Evolutionary conservation across 2,888 invertebrate species (phyloP).

Genomic region (Lasioglossum zephyrum): DNA sequence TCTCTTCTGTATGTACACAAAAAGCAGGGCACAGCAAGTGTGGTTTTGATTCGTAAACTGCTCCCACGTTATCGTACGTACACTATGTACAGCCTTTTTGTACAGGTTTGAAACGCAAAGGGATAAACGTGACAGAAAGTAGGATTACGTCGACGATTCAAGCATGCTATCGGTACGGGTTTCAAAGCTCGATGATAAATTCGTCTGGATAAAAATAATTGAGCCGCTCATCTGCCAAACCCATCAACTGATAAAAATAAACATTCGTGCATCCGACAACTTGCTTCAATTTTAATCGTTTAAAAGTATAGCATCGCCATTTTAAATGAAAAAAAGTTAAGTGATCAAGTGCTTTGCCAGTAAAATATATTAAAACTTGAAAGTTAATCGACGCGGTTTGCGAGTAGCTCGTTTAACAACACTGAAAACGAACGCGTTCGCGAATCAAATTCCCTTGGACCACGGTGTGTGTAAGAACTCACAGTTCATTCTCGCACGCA

Average conservation of each 20-base stretch:
- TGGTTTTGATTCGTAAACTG: constrained; percentile 34
- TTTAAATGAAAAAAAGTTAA: not conserved
- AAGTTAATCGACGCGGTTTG: not conserved
- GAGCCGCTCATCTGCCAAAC: not conserved
- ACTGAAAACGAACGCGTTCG: not conserved
- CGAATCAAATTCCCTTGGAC: not conserved
- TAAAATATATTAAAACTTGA: no score
- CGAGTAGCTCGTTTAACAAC: not conserved
- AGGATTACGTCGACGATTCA: not conserved
- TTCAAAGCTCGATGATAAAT: not conserved
- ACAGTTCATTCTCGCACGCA: not conserved
- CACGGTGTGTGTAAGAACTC: not conserved
- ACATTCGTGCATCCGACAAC: not conserved
- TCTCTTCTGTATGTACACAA: constrained; percentile 45
- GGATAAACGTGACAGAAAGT: not conserved
- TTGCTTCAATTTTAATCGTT: not conserved
- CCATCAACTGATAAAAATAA: not conserved
- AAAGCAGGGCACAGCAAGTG: constrained; percentile 33
- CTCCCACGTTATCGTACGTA: constrained; percentile 40
- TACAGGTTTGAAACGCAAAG: constrained; percentile 33
- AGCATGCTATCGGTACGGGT: not conserved
- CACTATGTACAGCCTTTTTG: constrained; percentile 62
- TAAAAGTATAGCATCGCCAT: not conserved
- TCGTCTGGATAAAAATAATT: not conserved
- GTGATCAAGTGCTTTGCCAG: not conserved